phyloP scores from a whole-genome alignment of 2,113 vertebrate genomes.

The Saguinus imperator region DNA sequence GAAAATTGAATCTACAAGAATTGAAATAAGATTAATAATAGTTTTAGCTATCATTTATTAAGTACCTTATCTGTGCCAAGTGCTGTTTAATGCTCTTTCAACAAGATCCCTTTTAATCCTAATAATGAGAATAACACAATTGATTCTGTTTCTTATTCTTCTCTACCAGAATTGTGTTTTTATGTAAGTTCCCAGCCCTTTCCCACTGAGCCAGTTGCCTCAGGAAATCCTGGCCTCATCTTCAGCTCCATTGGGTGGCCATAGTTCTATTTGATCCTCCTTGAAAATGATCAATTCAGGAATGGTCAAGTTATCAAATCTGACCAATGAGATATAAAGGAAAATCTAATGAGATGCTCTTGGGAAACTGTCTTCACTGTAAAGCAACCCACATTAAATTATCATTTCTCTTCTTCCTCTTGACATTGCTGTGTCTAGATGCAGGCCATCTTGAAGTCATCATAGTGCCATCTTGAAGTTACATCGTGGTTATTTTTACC shows the following conservation, averaged over 20 bases:
- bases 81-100: background rate
- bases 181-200: background rate
- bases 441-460: background rate
- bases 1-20: background rate
- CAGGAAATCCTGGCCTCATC: background rate
- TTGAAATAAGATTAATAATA: background rate
- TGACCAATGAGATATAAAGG: background rate
- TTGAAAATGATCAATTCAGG: background rate
- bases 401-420: background rate
- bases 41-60: constrained; percentile 21
- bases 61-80: background rate
- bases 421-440: background rate
- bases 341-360: background rate
- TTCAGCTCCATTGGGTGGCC: background rate
- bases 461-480: background rate
- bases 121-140: background rate
- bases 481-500: background rate
- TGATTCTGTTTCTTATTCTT: background rate
- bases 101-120: background rate
- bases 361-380: background rate
- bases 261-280: background rate
- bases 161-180: background rate
- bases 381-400: background rate
- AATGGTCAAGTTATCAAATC: background rate
- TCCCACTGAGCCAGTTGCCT: background rate